Percentiles rank a stretch among this genome's conserved stretches.
Conservation (phyloP, 2,113 vertebrate genomes). For the Saiga tatarica region DNA sequence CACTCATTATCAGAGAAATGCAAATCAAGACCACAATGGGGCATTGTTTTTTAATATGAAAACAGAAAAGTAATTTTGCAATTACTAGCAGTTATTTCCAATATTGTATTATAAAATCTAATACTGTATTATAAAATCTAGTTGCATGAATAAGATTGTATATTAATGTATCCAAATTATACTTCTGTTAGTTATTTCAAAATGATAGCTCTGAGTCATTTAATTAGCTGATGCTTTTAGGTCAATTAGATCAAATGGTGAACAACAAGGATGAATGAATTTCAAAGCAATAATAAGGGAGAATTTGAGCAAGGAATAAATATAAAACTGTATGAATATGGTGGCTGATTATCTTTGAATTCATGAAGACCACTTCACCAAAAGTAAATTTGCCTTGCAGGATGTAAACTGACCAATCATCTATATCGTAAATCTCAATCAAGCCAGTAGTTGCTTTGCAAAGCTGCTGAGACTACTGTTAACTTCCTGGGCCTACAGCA, state of each 20-base stretch:
- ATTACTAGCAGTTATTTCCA: not conserved
- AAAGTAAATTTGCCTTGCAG: not conserved
- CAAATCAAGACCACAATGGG: no score
- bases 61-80: not conserved
- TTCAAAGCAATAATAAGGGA: not conserved
- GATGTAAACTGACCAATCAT: not conserved
- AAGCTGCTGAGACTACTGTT: not conserved
- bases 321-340: not conserved
- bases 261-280: not conserved
- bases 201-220: not conserved
- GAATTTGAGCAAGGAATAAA: not conserved
- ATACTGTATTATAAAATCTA: not conserved
- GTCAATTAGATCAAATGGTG: not conserved
- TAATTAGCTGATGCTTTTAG: not conserved
- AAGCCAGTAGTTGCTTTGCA: not conserved
- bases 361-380: not conserved
- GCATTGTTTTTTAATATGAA: not conserved
- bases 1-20: no score
- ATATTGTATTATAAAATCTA: not conserved
- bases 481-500: not conserved
- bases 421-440: not conserved
- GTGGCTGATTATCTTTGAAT: not conserved
- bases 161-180: not conserved
- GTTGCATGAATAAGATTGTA: not conserved
- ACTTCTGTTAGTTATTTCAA: not conserved